phyloP scores from a whole-genome alignment of 2,113 vertebrate species.

The Austrofundulus limnaeus region DNA sequence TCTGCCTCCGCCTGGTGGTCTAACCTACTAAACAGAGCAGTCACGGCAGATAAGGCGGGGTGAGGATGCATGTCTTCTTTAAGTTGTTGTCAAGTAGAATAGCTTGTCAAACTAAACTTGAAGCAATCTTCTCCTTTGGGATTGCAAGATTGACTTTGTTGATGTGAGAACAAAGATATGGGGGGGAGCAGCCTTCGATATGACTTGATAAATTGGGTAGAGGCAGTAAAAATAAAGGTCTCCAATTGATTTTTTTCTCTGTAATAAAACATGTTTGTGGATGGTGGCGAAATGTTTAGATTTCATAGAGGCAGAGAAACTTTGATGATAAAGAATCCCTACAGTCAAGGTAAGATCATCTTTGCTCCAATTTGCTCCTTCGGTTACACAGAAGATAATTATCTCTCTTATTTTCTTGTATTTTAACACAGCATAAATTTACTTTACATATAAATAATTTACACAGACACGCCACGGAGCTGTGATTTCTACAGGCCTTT shows the following conservation, averaged over 20 bases:
- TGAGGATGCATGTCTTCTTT: conserved; percentile 10
- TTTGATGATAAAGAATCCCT: conserved; percentile 52
- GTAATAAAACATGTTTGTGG: conserved; percentile 43
- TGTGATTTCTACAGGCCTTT: too few relatives aligned
- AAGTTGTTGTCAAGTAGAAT: conserved; percentile 35
- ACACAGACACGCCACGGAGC: not conserved
- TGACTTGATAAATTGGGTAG: conserved; percentile 36
- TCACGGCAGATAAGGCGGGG: conserved; percentile 3
- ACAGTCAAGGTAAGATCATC: conserved; percentile 19
- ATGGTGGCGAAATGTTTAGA: conserved; percentile 26
- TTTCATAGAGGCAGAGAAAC: conserved; percentile 50
- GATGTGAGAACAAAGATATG: conserved; percentile 16
- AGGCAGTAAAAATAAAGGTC: conserved; percentile 19
- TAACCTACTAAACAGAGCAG: conserved; percentile 31
- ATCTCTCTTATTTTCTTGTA: conserved; percentile 8
- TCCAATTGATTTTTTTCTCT: conserved; percentile 54
- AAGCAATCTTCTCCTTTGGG: conserved; percentile 47
- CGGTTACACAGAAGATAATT: conserved; percentile 33
- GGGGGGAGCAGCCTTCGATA: not conserved
- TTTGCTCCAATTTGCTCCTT: conserved; percentile 18
- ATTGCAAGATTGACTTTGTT: conserved; percentile 31
- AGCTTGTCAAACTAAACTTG: conserved; percentile 38
- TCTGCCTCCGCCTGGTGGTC: conserved; percentile 15
- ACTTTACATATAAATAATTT: not conserved
- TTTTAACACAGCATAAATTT: not conserved